phyloP scores from a whole-genome alignment of 2,113 vertebrate species.

The Amblyopsis rosae region DNA sequence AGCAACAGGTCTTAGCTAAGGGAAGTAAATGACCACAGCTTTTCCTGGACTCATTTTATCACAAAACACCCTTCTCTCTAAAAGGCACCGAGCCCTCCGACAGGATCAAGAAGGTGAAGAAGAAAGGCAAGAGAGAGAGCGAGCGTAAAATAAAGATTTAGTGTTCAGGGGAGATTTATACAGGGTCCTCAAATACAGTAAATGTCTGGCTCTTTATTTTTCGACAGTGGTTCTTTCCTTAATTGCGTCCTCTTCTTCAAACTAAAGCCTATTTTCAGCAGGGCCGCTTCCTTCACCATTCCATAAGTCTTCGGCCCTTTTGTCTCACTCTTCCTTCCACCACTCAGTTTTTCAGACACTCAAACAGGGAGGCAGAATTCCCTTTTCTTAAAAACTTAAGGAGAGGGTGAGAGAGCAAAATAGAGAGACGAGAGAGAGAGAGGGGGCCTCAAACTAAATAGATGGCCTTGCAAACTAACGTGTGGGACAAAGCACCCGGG shows the following conservation, averaged over 20 bases:
- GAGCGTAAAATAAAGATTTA: slow-evolving; percentile 68
- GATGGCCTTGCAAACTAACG: slow-evolving; percentile 72
- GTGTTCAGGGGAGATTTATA: slow-evolving; percentile 63
- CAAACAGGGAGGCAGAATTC: slow-evolving; percentile 53
- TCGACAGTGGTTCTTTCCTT: slow-evolving; percentile 60
- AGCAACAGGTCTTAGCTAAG: slow-evolving; percentile 26
- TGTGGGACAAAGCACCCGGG: slow-evolving; percentile 61
- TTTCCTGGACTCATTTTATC: slow-evolving; percentile 61
- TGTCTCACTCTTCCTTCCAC: slow-evolving; percentile 72
- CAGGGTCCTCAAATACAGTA: slow-evolving; percentile 70
- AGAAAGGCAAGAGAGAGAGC: slow-evolving; percentile 31
- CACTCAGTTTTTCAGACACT: slow-evolving; percentile 48
- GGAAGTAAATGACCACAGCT: slow-evolving; percentile 58
- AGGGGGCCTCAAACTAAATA: background rate
- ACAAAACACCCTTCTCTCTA: slow-evolving; percentile 56
- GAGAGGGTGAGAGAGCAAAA: slow-evolving; percentile 19
- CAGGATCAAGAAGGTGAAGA: slow-evolving; percentile 40
- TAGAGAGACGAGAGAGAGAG: slow-evolving; percentile 43
- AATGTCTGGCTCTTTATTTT: slow-evolving; percentile 66
- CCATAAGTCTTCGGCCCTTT: slow-evolving; percentile 67
- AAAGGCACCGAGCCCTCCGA: slow-evolving; percentile 29
- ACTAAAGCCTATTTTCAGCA: slow-evolving; percentile 54
- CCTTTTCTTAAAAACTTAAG: slow-evolving; percentile 48
- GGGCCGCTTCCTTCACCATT: slow-evolving; percentile 62
- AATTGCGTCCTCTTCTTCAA: slow-evolving; percentile 68